phyloP scores from a whole-genome alignment of 2,113 vertebrate species.

The Lepus europaeus region DNA sequence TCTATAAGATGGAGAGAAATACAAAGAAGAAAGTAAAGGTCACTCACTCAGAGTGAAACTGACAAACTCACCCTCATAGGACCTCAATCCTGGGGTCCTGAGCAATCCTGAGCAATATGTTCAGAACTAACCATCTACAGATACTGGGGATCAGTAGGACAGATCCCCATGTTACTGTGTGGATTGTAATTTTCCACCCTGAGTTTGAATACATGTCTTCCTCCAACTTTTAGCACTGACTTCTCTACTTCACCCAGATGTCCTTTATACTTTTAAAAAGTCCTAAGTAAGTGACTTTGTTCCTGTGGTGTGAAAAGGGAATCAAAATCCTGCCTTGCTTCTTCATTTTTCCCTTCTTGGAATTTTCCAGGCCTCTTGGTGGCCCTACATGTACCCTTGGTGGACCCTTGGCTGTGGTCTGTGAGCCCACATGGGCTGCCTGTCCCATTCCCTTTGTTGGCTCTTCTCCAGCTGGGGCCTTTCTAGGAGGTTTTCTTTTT shows the following conservation, averaged over 20 bases:
- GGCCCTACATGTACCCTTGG: not conserved
- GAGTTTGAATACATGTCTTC: not conserved
- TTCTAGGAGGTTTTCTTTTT: conserved; percentile 1
- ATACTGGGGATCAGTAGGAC: not conserved
- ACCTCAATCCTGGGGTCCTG: not conserved
- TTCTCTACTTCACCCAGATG: not conserved
- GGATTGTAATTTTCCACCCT: not conserved
- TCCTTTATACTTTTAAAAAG: not conserved
- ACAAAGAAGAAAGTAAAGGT: conserved; percentile 36
- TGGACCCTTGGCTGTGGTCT: not conserved
- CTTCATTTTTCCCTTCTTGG: conserved; percentile 11
- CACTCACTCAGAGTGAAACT: not conserved
- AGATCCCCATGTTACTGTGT: not conserved
- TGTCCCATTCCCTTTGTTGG: conserved; percentile 26
- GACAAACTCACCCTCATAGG: not conserved
- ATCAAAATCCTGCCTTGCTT: not conserved
- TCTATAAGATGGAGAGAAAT: conserved; percentile 23
- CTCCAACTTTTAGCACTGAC: not conserved
- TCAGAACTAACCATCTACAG: not conserved
- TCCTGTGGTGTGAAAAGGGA: conserved; percentile 45
- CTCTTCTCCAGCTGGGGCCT: not conserved
- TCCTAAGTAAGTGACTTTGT: conserved; percentile 21
- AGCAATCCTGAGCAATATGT: not conserved
- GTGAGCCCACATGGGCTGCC: not conserved
- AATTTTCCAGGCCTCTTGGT: not conserved